Percentiles rank a stretch among this genome's conserved stretches.
These are phyloP conservation scores for Thalassaphorura encarpata DNA, from an alignment of 1,140 invertebrate species.

Conservation along the genomic window DNA sequence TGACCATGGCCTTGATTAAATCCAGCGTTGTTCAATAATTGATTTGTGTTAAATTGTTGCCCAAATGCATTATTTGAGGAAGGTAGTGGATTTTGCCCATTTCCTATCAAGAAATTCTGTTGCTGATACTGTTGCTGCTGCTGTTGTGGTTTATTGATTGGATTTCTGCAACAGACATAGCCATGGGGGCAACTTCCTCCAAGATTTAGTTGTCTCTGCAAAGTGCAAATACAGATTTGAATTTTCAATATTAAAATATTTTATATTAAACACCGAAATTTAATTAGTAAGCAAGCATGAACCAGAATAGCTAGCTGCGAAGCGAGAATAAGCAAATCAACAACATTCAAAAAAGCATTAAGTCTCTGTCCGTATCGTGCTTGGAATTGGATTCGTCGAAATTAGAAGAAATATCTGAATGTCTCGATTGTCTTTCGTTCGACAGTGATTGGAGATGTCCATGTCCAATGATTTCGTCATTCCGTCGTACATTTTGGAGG, in stretches of 20 bases:
- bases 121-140: slow-evolving; percentile 1
- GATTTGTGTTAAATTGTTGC: background rate
- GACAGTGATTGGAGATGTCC: too few relatives aligned
- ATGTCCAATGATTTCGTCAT: too few relatives aligned
- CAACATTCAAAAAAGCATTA: background rate
- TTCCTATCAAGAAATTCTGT: background rate
- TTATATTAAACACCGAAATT: background rate
- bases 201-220: slow-evolving; percentile 30
- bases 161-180: slow-evolving; percentile 30
- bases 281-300: background rate
- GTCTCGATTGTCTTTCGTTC: too few relatives aligned
- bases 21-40: background rate
- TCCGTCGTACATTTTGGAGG: too few relatives aligned
- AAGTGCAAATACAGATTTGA: background rate
- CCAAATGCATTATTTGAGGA: background rate
- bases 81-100: background rate
- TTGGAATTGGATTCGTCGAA: too few relatives aligned
- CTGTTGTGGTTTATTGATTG: slow-evolving; percentile 1
- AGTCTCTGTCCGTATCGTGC: too few relatives aligned
- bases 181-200: slow-evolving; percentile 20
- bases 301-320: background rate
- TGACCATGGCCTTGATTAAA: slow-evolving; percentile 18
- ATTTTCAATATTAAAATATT: background rate
- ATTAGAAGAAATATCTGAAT: too few relatives aligned
- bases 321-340: background rate